Evolutionary conservation across 2,888 invertebrate species (phyloP), one percentile per base, ranked within the genome.

Genomic region (Synergus itoensis): DNA sequence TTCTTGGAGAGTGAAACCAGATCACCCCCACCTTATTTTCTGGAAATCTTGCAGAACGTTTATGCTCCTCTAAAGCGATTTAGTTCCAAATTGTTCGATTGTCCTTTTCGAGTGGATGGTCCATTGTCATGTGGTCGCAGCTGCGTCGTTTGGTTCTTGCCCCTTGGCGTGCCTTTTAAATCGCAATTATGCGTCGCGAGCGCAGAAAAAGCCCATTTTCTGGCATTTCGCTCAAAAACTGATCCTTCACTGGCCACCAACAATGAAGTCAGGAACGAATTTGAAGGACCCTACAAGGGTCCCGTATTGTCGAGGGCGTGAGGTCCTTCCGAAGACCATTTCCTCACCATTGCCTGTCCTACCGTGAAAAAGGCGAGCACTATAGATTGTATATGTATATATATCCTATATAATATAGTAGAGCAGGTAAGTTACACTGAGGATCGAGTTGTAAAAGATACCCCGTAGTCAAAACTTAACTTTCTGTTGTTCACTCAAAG

Each of bases 31-130:
- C 73, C 36, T 53, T 73, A 48, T 73, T 73, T 73, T 73, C 48
- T 48, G 36, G 5, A 73, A 73, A 53, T 16, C 36, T 48, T 73
- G 48, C 48, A 40, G 48, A 28, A 73, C 48, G 48, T 62, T 60
- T 62, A 76, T 76, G 21, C 18, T 76, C 9, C 16, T 76, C 40
- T 76, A 57, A 73, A 53, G 73, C 73, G 53, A 87, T 86, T 86
- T 84, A 84, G 86, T 79, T 85, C 85, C 88, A 90, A 91, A 91
- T 91, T 90, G 90, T 89, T 87, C 88, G 87, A 91, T 90, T 90
- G 91, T 91, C 84, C 86, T 81, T 84, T 82, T 89, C 86, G 87
- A 90, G 89, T 89, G 88, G 87, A 83, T 69, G 79, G 76, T 28
- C 60, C 81, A 81, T 83, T 80, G 83, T 83, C 63, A 67, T 81